Percentiles rank a stretch among this genome's conserved stretches.
phyloP scores from a whole-genome alignment of 2,888 invertebrate species.

The Psylliodes chrysocephalus region DNA sequence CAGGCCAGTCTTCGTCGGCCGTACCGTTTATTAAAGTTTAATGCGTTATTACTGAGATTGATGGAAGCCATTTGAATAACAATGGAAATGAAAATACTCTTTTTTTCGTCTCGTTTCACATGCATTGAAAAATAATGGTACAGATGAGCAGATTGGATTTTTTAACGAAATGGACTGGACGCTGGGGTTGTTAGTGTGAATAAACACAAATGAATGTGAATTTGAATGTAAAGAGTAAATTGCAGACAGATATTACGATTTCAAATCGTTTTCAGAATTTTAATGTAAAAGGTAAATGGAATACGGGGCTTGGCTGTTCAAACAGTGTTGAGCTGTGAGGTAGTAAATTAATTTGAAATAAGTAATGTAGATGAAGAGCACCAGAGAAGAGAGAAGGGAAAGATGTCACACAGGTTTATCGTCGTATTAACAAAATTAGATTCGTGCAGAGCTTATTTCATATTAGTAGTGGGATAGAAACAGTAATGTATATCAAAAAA shows the following conservation, averaged over 20 bases:
- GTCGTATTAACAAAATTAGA: too few species aligned
- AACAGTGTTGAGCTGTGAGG: too few species aligned
- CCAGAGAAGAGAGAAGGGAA: too few species aligned
- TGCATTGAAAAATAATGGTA: constrained; percentile 16
- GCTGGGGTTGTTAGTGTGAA: background rate
- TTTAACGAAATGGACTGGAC: constrained; percentile 12
- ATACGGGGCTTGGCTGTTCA: too few species aligned
- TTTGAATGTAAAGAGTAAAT: constrained; percentile 4
- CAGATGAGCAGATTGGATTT: constrained; percentile 18
- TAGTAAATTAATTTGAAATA: too few species aligned
- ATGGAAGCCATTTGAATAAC: constrained; percentile 22
- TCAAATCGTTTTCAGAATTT: constrained; percentile 15
- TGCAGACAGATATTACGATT: constrained; percentile 1
- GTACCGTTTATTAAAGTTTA: constrained; percentile 11
- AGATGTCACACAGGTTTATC: too few species aligned
- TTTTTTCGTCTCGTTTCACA: constrained; percentile 4
- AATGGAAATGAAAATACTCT: constrained; percentile 22
- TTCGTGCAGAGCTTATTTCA: too few species aligned
- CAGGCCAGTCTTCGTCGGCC: too few species aligned
- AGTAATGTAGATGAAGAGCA: too few species aligned
- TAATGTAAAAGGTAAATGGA: constrained; percentile 2
- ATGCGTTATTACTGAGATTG: constrained; percentile 13
- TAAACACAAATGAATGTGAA: background rate
- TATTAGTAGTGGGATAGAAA: too few species aligned
- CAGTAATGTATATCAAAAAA: too few species aligned